Percentiles rank a stretch among this genome's conserved stretches.
These are phyloP conservation scores for Aphodius granarius DNA, from an alignment of 2,888 invertebrate genomes.

Conservation along the genomic window DNA sequence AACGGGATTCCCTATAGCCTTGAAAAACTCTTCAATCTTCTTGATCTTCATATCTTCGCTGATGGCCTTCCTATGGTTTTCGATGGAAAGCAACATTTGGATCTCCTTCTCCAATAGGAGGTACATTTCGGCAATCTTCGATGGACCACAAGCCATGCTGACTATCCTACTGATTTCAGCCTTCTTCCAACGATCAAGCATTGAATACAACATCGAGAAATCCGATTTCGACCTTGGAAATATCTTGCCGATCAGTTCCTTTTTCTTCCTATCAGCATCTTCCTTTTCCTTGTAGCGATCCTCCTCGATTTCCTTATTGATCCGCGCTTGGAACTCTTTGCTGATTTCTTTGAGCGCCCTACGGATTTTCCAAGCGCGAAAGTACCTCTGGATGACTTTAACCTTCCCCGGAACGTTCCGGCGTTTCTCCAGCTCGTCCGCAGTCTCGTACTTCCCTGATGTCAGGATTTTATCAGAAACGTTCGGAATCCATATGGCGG, in stretches of 20 bases:
- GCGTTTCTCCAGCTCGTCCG: conserved; percentile 62
- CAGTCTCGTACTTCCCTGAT: conserved; percentile 66
- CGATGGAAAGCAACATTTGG: conserved; percentile 68
- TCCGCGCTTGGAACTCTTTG: conserved; percentile 55
- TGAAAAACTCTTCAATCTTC: conserved; percentile 65
- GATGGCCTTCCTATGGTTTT: conserved; percentile 65
- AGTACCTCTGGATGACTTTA: conserved; percentile 67
- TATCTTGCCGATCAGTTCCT: conserved; percentile 66
- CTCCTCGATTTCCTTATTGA: conserved; percentile 59
- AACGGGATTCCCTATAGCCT: conserved; percentile 70
- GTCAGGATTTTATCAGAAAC: conserved; percentile 64
- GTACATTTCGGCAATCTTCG: conserved; percentile 71
- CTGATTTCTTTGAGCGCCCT: conserved; percentile 57
- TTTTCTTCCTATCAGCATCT: conserved; percentile 57
- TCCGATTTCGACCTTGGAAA: conserved; percentile 72
- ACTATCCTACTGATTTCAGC: conserved; percentile 66
- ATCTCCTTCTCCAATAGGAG: conserved; percentile 75
- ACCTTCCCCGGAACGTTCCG: conserved; percentile 61
- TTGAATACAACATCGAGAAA: conserved; percentile 72
- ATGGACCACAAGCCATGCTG: conserved; percentile 65
- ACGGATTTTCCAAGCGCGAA: conserved; percentile 60
- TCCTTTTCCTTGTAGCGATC: conserved; percentile 56
- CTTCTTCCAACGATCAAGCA: conserved; percentile 70
- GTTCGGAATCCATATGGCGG: conserved; percentile 62
- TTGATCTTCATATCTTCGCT: conserved; percentile 62